phyloP scores from a whole-genome alignment of 2,113 vertebrate species.

The Oceanites oceanicus region DNA sequence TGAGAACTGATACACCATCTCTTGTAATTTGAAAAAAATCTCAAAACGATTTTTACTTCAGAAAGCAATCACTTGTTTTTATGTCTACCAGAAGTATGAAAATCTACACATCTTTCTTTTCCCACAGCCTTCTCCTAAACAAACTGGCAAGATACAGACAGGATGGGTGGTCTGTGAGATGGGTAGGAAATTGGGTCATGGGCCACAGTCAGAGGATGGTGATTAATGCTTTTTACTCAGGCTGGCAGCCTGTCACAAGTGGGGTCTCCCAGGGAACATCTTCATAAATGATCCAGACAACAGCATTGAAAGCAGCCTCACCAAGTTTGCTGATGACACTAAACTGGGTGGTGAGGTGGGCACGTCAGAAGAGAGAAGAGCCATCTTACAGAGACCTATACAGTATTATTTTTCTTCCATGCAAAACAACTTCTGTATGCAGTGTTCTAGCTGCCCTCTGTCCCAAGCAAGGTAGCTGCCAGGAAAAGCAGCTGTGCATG shows the following conservation, averaged over 20 bases:
- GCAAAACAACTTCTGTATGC: neutral
- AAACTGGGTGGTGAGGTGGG: neutral
- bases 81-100: neutral
- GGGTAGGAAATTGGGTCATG: neutral
- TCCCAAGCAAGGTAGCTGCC: neutral
- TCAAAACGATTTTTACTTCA: neutral
- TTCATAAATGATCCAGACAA: neutral
- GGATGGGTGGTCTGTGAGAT: neutral
- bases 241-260: neutral
- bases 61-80: neutral
- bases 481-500: neutral
- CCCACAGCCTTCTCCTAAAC: neutral
- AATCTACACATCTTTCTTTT: neutral
- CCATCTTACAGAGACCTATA: neutral
- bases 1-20: neutral
- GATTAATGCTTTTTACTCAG: neutral
- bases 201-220: neutral
- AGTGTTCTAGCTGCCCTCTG: neutral
- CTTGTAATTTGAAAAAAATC: neutral
- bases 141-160: neutral
- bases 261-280: neutral
- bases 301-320: neutral
- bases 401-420: neutral
- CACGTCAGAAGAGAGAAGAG: fast-evolving
- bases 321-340: neutral